Conservation (phyloP, 2,113 vertebrate genomes). For the Butorides virescens region DNA sequence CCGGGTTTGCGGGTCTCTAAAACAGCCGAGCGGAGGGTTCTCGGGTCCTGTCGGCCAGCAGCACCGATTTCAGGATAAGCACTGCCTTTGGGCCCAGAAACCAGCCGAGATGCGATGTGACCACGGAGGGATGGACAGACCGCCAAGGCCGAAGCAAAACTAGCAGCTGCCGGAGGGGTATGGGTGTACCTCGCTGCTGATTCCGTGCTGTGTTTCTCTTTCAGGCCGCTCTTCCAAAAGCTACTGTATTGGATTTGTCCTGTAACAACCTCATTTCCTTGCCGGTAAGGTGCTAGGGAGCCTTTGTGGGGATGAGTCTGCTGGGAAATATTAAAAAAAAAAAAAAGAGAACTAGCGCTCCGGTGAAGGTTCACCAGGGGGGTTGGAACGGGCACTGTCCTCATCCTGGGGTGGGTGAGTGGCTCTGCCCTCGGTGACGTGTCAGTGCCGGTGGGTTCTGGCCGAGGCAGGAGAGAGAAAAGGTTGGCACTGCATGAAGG, state of each 20-base stretch:
- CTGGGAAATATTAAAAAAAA: not conserved
- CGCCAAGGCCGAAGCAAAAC: not conserved
- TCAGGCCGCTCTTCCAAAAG: slow-evolving; percentile 90
- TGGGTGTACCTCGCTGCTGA: not conserved
- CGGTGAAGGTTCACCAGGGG: not conserved
- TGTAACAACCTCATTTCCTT: slow-evolving; percentile 91
- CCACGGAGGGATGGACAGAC: not conserved
- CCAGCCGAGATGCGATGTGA: not conserved
- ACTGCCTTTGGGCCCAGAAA: not conserved
- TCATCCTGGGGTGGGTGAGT: not conserved
- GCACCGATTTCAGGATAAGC: not conserved
- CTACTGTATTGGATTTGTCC: slow-evolving; percentile 90
- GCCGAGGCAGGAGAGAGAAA: not conserved
- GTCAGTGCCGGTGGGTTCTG: not conserved
- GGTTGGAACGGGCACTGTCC: not conserved
- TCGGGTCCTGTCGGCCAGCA: not conserved
- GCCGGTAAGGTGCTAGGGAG: slow-evolving; percentile 79
- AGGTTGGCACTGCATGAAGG: not conserved
- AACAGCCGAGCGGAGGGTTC: not conserved
- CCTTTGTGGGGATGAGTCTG: not conserved
- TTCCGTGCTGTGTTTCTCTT: slow-evolving; percentile 9
- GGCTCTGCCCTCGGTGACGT: not conserved
- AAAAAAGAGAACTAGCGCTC: not conserved
- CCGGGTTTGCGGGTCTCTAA: not conserved
- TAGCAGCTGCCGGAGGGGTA: no score